Evolutionary conservation across 1,140 invertebrate genomes (phyloP).

Genomic region (Cydia splendana): DNA sequence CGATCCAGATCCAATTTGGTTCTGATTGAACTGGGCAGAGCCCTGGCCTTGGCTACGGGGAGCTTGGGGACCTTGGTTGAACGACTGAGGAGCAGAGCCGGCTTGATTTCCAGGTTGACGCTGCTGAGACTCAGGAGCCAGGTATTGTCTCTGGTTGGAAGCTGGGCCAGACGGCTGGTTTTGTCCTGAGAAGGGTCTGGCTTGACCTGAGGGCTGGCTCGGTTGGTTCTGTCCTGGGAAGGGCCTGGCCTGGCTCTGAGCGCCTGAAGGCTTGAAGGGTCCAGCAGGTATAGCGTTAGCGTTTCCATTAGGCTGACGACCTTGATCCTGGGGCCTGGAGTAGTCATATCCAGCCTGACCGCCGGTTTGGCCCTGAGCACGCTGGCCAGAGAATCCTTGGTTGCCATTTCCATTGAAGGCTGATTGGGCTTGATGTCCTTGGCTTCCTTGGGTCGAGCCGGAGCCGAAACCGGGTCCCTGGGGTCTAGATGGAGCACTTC

Average conservation of each 20-base stretch:
- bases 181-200: not conserved
- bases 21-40: conserved; percentile 27
- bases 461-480: conserved; percentile 5
- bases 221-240: not conserved
- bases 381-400: conserved; percentile 36
- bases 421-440: not conserved
- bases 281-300: conserved; percentile 12
- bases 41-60: not conserved
- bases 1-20: not conserved
- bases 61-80: conserved; percentile 33
- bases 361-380: conserved; percentile 14
- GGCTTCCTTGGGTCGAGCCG: not conserved
- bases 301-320: conserved; percentile 23
- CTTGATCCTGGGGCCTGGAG: conserved; percentile 7
- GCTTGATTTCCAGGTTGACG: conserved; percentile 17
- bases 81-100: conserved; percentile 12
- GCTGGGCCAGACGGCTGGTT: conserved; percentile 8
- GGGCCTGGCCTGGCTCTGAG: not conserved
- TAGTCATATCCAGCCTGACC: conserved; percentile 16
- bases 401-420: not conserved
- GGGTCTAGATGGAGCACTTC: not conserved
- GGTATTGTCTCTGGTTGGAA: conserved; percentile 4
- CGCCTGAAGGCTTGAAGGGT: not conserved
- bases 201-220: not conserved
- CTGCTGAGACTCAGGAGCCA: not conserved